A percentile compares a stretch with the other conserved stretches of the same genome.
These are phyloP conservation scores for Dicrurus megarhynchus DNA, from an alignment of 2,113 vertebrate genomes.

Conservation along the genomic window DNA sequence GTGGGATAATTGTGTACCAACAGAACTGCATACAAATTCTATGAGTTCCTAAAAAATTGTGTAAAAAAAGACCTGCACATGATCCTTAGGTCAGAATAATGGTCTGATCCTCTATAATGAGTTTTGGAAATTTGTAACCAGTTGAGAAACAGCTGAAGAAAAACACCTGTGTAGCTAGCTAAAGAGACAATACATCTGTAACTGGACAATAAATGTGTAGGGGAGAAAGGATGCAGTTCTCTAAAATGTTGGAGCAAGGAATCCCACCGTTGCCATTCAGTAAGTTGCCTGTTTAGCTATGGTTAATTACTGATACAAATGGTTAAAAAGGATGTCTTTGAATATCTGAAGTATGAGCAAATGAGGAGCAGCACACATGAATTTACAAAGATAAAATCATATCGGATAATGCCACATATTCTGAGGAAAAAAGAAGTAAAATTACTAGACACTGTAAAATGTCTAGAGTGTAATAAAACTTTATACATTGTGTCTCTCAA, in stretches of 20 bases:
- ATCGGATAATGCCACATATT: not conserved
- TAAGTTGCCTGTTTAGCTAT: not conserved
- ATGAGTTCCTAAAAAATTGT: not conserved
- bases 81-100: not conserved
- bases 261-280: not conserved
- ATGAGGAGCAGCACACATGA: not conserved
- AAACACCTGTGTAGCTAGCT: not conserved
- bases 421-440: not conserved
- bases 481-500: not conserved
- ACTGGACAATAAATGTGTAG: not conserved
- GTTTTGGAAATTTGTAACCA: not conserved
- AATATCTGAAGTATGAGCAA: not conserved
- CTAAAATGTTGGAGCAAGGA: not conserved
- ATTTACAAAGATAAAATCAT: not conserved
- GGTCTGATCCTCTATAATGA: not conserved
- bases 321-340: not conserved
- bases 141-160: not conserved
- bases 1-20: accelerated
- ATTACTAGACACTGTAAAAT: not conserved
- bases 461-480: not conserved
- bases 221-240: not conserved
- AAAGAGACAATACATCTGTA: not conserved
- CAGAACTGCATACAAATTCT: not conserved
- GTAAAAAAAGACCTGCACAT: not conserved
- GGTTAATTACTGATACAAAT: not conserved